phyloP scores from a whole-genome alignment of 2,797 vertebrate genomes.

The Nannoperca australis region DNA sequence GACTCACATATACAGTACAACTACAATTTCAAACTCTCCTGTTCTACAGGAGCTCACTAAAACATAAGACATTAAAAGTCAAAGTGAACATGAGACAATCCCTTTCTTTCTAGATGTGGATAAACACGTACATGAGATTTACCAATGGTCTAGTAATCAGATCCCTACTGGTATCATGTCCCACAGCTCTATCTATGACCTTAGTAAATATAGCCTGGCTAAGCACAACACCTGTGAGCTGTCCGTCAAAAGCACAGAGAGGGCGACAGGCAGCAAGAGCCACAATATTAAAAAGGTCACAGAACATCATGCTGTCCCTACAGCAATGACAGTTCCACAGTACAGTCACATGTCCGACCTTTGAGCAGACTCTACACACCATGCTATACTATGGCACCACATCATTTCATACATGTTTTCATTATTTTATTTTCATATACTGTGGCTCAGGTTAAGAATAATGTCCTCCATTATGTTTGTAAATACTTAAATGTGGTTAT shows the following conservation, averaged over 20 bases:
- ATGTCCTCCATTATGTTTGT: neutral
- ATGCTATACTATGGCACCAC: neutral
- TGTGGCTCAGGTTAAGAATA: neutral
- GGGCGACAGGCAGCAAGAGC: slow-evolving; percentile 19
- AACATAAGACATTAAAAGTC: neutral
- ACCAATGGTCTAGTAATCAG: slow-evolving; percentile 43
- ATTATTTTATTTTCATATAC: neutral
- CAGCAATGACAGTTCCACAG: slow-evolving; percentile 15
- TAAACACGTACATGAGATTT: slow-evolving; percentile 10
- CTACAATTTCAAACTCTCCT: neutral
- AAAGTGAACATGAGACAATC: slow-evolving; percentile 1
- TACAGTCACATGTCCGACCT: slow-evolving; percentile 33
- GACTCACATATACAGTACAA: neutral
- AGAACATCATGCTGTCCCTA: slow-evolving; percentile 1
- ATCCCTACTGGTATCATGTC: slow-evolving; percentile 35
- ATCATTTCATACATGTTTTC: neutral
- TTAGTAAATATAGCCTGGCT: slow-evolving; percentile 81
- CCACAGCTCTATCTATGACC: slow-evolving; percentile 52
- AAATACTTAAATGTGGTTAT: neutral
- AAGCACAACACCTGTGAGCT: slow-evolving; percentile 77
- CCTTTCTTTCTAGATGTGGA: neutral
- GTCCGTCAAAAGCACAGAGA: slow-evolving; percentile 70
- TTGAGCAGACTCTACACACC: neutral
- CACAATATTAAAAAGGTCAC: slow-evolving; percentile 53
- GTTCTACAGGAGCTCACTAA: neutral